Conservation (phyloP, 2,113 vertebrate genomes). For the Australoheros scitulus region DNA sequence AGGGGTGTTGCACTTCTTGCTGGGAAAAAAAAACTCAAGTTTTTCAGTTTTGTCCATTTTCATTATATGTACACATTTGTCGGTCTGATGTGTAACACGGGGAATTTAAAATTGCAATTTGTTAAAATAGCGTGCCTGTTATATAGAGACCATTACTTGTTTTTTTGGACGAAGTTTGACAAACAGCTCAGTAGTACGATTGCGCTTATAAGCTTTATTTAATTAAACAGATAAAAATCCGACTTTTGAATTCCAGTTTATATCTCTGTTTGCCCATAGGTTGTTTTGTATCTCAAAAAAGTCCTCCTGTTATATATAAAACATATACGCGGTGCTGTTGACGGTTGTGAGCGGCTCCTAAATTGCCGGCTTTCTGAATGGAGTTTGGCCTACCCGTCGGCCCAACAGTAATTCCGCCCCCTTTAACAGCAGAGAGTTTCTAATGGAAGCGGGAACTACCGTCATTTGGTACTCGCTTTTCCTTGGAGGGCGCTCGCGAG, state of each 20-base stretch:
- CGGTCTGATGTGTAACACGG: not conserved
- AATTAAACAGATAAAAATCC: no score
- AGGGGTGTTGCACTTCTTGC: not conserved
- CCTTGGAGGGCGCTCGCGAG: conserved; percentile 2
- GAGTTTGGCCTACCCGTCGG: not conserved
- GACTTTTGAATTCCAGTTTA: no score
- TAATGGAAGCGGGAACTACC: not conserved
- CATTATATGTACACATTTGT: not conserved
- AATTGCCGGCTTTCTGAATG: not conserved
- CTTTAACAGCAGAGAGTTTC: conserved; percentile 40
- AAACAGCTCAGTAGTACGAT: no score
- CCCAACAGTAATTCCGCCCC: conserved; percentile 24
- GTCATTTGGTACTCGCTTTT: not conserved
- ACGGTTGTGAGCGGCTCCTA: not conserved
- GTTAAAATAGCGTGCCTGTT: not conserved
- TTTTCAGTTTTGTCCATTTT: not conserved
- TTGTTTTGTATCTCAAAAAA: no score
- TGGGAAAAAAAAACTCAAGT: not conserved
- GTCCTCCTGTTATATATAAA: no score
- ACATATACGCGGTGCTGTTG: not conserved
- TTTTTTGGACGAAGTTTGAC: no score
- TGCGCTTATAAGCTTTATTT: no score
- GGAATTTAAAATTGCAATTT: not conserved
- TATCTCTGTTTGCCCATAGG: no score
- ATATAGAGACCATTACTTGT: not conserved